Conservation (phyloP, 2,797 vertebrate genomes). For the Pipistrellus pipistrellus region DNA sequence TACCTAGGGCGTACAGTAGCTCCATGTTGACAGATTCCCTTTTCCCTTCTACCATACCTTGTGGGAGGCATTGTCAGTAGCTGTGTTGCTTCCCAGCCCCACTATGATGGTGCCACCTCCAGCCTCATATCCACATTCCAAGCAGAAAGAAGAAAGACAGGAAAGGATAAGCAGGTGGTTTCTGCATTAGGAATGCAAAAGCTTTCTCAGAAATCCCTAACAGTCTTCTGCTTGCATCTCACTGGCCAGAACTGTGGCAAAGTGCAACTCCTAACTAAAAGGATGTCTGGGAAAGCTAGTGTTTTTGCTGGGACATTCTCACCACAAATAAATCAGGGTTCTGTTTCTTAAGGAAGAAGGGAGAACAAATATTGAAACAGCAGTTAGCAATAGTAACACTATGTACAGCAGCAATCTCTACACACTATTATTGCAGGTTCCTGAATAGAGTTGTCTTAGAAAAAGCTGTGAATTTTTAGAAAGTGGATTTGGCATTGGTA, state of each 20-base stretch:
- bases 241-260: not conserved
- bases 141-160: slow-evolving; percentile 17
- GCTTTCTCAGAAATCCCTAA: not conserved
- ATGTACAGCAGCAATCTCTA: not conserved
- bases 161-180: not conserved
- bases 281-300: not conserved
- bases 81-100: not conserved
- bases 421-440: not conserved
- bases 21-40: too few species aligned
- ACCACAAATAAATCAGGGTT: not conserved
- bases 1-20: not conserved
- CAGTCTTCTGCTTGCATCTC: not conserved
- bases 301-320: not conserved
- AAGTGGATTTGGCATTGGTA: not conserved
- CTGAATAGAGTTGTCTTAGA: slow-evolving; percentile 7
- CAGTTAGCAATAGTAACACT: not conserved
- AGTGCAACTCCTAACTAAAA: not conserved
- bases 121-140: not conserved
- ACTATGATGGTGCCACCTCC: not conserved
- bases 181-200: not conserved
- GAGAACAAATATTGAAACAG: not conserved
- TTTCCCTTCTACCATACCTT: not conserved
- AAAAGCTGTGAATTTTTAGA: slow-evolving; percentile 5
- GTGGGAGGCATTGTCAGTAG: not conserved
- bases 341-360: not conserved